These are phyloP conservation scores for Pipistrellus pygmaeus DNA, from an alignment of 2,797 vertebrate species.

Conservation along the genomic window DNA sequence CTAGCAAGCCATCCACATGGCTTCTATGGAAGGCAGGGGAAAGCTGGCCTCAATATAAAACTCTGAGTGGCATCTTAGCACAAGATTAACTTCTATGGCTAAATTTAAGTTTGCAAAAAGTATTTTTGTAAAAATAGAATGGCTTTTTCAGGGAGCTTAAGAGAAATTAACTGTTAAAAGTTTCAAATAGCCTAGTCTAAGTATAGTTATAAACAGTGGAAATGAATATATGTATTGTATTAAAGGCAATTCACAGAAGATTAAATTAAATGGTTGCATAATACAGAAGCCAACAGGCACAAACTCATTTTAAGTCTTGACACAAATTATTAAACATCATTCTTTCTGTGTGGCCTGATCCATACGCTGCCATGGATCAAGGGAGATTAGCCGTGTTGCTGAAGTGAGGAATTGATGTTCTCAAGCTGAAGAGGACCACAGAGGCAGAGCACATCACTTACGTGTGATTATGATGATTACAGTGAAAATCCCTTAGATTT, in stretches of 20 bases:
- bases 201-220: conserved; percentile 3
- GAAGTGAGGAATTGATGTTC: conserved; percentile 64
- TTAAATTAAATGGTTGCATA: conserved; percentile 68
- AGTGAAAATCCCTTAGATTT: conserved; percentile 8
- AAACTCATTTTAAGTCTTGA: conserved; percentile 75
- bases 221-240: conserved; percentile 32
- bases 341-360: conserved; percentile 67
- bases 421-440: conserved; percentile 55
- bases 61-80: not conserved
- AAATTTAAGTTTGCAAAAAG: conserved; percentile 42
- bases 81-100: conserved; percentile 12
- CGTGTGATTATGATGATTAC: conserved; percentile 38
- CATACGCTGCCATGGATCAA: conserved; percentile 33
- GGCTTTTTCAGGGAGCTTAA: conserved; percentile 42
- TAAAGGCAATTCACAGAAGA: conserved; percentile 49
- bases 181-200: conserved; percentile 64
- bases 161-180: conserved; percentile 65
- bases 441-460: conserved; percentile 33
- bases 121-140: conserved; percentile 5
- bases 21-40: not conserved
- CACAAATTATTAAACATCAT: conserved; percentile 76
- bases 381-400: conserved; percentile 57
- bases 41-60: not conserved
- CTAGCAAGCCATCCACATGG: not conserved
- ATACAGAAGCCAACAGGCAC: conserved; percentile 65